Base-by-base conservation (phyloP, 2,113 vertebrate species). In the Vimba vimba region DNA sequence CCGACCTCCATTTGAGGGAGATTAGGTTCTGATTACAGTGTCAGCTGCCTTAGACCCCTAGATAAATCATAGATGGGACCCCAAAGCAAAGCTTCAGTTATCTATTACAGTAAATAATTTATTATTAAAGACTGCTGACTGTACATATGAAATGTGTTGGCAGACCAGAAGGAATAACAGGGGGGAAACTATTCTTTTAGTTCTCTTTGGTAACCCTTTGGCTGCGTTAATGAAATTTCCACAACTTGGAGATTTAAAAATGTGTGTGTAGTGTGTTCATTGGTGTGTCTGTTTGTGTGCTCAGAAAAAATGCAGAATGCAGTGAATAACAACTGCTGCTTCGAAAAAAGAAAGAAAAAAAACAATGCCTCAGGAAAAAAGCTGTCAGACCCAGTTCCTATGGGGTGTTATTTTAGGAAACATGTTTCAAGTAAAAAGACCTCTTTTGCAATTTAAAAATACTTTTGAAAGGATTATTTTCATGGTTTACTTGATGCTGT, bases 11-110 rank as follows among this genome's bases (percentile, higher is more conserved):
- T 94, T 93, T 91, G 91, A 89, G 4, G 87, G 82, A 94, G 93
- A 94, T 95, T 94, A 94, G 92, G 92, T 93, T 90, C 90, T 92
- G 94, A 94, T 95, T 93, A 93, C 92, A 89, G 91, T 91, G 91
- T 93, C 93, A 93, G 92, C 91, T 88, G 87, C 91, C 91, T 91
- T 85, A 89, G 89, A 92, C 92, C 89, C 87, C 87, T 81, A 90
- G 91, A 94, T 95, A 94, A 94, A 95, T 94, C 93, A 94, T 90
- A 90, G 77, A 90, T 85, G 86, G 74, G 87, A 92, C 91, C 92
- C 93, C 91, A 84, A 91, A 92, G 89, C 88, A 92, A 92, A 91
- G 87, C 55, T 73, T 77, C 23, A 84, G 89, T 90, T 90, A 92
- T 93, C 91, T 91, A 91, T 92, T 90, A 91, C 88, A 89, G 88